phyloP scores from a whole-genome alignment of 2,888 invertebrate species.

The Gasteruption jaculator region DNA sequence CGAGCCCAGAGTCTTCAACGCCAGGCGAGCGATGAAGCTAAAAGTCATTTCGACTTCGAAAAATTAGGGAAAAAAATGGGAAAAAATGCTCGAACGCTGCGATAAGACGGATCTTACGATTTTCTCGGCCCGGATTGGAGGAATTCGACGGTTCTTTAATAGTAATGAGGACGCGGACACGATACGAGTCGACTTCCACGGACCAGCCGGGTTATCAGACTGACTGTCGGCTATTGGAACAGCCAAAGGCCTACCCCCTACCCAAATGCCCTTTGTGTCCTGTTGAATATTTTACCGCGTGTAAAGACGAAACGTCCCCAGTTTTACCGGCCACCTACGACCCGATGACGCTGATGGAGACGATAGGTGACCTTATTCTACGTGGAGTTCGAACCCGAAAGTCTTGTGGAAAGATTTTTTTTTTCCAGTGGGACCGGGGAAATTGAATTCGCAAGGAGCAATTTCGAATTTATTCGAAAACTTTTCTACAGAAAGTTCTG shows the following conservation, averaged over 20 bases:
- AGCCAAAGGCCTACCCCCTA: not conserved
- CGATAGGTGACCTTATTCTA: no score
- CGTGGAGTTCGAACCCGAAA: no score
- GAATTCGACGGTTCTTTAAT: not conserved
- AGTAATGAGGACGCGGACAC: slow-evolving; percentile 1
- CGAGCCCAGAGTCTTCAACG: slow-evolving; percentile 30
- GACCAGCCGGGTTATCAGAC: slow-evolving; percentile 32
- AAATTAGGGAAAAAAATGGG: not conserved
- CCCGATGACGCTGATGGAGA: no score
- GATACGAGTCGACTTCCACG: slow-evolving; percentile 23
- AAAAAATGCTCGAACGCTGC: not conserved
- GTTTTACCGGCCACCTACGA: no score
- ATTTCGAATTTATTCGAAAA: no score
- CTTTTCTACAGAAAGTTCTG: no score
- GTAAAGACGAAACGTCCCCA: slow-evolving; percentile 13
- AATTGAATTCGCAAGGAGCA: no score
- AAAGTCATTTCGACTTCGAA: slow-evolving; percentile 31
- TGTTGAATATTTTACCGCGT: slow-evolving; percentile 29
- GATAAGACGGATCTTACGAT: not conserved
- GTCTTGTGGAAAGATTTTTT: no score
- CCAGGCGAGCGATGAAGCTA: slow-evolving; percentile 37
- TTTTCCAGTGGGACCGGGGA: no score
- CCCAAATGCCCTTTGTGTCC: slow-evolving; percentile 24
- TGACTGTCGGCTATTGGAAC: slow-evolving; percentile 20
- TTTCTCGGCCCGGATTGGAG: slow-evolving; percentile 2